Evolutionary conservation across 2,113 vertebrate species (phyloP), one percentile per base, ranked within the genome.

Genomic region (Trematomus loennbergii): DNA sequence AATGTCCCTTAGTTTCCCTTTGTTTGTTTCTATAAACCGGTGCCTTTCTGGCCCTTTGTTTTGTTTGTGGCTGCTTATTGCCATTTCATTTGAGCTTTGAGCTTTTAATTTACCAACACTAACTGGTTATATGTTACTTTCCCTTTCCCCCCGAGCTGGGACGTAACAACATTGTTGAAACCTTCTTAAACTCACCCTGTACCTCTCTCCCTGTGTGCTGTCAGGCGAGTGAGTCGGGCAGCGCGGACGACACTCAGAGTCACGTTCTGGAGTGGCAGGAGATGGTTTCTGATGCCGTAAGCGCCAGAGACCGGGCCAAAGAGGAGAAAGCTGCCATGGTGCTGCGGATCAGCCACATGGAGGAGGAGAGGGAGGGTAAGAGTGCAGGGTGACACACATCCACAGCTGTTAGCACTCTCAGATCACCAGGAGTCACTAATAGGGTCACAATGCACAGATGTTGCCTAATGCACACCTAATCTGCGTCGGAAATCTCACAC

Each of bases 331-430:
- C 93, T 20, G 90, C 88, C 49, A 93, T 97, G 93, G 93, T 74
- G 10, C 90, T 97, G 68, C 93, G 96, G 57, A 96, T 97, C 88
- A 96, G 93, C 89, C 96, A 98, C 91, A 95, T 97, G 81, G 97
- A 98, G 92, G 96, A 98, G 87, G 97, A 98, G 71, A 89, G 96
- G 96, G 97, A 98, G 96, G 97, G 97, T 98, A 90, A 96, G 92
- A 4, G 12, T 33, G 12, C 5, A 58, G 22, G 55, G 29, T 29
- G 55, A 9, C 55, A 58, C 55, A 33, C 17, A 40, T 40, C 36
- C 36, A 40, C 36, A 40, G 11, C 29, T 25, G 0, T 2, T 0
- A 8, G 5, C 36, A 9, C 36, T 40, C 36, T 40, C 5, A 40
- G 10, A 2, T 8, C 3, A 5, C 33, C 18, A 16, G 29, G 33